Evolutionary conservation across 2,888 invertebrate species (phyloP), one percentile per base, ranked within the genome.

Genomic region (Drosophila infuscata): DNA sequence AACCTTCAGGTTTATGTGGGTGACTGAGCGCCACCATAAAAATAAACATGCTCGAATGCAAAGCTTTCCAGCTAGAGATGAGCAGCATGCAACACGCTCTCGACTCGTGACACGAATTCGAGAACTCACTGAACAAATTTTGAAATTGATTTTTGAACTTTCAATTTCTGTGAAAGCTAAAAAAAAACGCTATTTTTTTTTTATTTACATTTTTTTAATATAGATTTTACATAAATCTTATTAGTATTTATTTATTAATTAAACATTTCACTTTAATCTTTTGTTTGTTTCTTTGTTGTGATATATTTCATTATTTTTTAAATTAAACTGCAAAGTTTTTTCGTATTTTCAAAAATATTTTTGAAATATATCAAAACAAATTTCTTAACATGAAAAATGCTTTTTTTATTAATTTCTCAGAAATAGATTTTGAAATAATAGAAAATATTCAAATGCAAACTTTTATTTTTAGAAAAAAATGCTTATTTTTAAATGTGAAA

Each of bases 31-130:
- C 51, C 71, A 51, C 53, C 57, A 71, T 71, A 60, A 66, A 66
- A 75, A 78, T 76, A 82, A 77, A 77, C 58, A 70, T 35, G 70
- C 72, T 74, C 61, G 61, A 69, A 53, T 71, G 77, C 78, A 68
- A 53, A 72, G 70, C 73, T 64, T 71, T 61, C 56, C 66, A 58
- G 58, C 25, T 62, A 46, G 69, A 30, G 65, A 54, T 46, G 74
- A 11, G 2, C 25, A 20, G 48, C 0, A 11, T 30, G 12, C 35
- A 36, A 11, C 9, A 12, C 8, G 17, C 25, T 2, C 12, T 32
- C 11, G 11, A 15, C 33, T 33, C 70, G 70, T 70, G 72, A 60
- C 59, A 72, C 71, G 69, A 65, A 17, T 46, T 15, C 4, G 15
- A 15, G 8, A 25, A 25, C 8, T 46, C 25, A 25, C 3, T 7